Conservation (phyloP, 2,797 vertebrate genomes). For the Sebastes alutus region DNA sequence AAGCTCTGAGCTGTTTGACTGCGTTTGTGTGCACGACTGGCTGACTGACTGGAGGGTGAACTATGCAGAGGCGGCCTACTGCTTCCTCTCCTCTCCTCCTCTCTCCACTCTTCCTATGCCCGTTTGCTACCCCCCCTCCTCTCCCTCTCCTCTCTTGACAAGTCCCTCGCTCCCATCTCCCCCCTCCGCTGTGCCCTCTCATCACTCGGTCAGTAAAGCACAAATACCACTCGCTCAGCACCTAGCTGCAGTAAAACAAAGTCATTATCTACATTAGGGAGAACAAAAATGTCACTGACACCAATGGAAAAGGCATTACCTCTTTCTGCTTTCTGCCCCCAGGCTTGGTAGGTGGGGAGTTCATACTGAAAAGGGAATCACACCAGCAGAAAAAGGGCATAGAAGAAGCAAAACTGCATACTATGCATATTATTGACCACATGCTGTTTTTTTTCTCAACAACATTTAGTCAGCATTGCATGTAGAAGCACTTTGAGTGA, state of each 20-base stretch:
- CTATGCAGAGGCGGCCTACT: background rate
- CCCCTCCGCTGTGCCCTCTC: slow-evolving; percentile 7
- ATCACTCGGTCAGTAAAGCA: slow-evolving; percentile 50
- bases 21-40: background rate
- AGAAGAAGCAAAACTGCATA: background rate
- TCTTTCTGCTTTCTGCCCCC: slow-evolving; percentile 23
- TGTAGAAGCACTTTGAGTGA: background rate
- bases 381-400: background rate
- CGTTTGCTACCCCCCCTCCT: background rate
- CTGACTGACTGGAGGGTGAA: slow-evolving; percentile 12
- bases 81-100: background rate
- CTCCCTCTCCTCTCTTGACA: background rate
- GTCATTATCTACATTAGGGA: slow-evolving; percentile 54
- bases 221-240: slow-evolving; percentile 49
- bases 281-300: slow-evolving; percentile 41
- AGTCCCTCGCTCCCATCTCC: background rate
- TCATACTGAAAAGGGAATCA: slow-evolving; percentile 23
- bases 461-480: background rate
- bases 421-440: background rate
- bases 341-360: slow-evolving; percentile 20
- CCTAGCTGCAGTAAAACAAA: slow-evolving; percentile 41
- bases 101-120: background rate
- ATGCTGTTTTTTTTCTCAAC: background rate
- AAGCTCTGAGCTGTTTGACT: slow-evolving; percentile 2
- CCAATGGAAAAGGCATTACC: slow-evolving; percentile 43